Evolutionary conservation across 1,140 invertebrate species (phyloP).

Genomic region (Oryctes rhinoceros): DNA sequence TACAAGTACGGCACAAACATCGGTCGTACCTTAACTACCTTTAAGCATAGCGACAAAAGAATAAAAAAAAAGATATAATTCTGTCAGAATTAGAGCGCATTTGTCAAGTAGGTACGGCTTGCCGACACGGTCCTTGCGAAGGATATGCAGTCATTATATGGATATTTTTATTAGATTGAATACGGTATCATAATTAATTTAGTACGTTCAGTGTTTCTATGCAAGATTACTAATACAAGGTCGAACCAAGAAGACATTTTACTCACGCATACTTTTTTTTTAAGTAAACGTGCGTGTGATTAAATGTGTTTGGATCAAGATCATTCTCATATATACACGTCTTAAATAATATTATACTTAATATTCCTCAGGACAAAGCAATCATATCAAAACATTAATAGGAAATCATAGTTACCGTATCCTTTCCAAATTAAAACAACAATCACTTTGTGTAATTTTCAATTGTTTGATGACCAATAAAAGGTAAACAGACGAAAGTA

Average conservation of each 20-base stretch:
- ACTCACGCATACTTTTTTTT: neutral
- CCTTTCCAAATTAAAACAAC: no score
- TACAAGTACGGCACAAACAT: constrained; percentile 1
- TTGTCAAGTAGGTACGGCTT: constrained; percentile 26
- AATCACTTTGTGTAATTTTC: no score
- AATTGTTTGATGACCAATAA: no score
- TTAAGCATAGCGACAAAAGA: constrained; percentile 4
- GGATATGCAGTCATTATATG: constrained; percentile 13
- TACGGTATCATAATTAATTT: constrained; percentile 4
- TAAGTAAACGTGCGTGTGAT: neutral
- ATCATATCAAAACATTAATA: no score
- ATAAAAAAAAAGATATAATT: constrained; percentile 23
- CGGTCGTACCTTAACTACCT: constrained; percentile 7
- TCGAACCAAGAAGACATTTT: neutral
- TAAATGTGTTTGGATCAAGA: neutral
- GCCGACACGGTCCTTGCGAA: neutral
- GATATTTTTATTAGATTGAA: neutral
- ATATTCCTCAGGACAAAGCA: no score
- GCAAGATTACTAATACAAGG: neutral
- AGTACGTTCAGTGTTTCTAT: neutral
- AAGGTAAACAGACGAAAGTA: no score
- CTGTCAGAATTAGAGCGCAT: constrained; percentile 35
- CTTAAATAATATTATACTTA: no score
- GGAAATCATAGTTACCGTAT: no score
- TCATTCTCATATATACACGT: no score